Base-by-base conservation (phyloP, 2,797 vertebrate species). In the Manis javanica region DNA sequence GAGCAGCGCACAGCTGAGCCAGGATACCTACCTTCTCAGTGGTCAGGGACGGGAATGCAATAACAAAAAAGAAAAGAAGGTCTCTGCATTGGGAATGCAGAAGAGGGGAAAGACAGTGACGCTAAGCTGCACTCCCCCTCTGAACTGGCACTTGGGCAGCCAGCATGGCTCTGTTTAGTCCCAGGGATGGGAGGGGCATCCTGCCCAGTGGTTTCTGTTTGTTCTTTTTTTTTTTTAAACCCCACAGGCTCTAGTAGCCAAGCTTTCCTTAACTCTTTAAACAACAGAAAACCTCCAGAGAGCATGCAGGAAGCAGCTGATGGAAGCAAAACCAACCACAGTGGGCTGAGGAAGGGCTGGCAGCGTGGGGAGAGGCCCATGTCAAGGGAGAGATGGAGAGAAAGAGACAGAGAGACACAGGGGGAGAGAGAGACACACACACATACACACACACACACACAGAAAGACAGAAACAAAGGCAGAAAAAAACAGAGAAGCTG, bases 1-100 rank as follows among this genome's bases (percentile, higher is more conserved):
- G 99, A 98, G 95, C 75, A 98, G 95, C 75, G 87, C 85, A 88
- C 90, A 97, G 96, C 95, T 55, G 95, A 99, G 99, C 99, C 98
- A 99, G 99, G 98, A 99, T 99, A 99, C 99, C 99, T 99, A 99
- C 99, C 99, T 99, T 99, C 97, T 99, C 98, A 99, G 99, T 99
- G 99, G 99, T 99, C 99, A 99, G 99, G 99, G 99, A 99, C 99
- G 99, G 99, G 99, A 99, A 99, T 99, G 99, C 99, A 99, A 99
- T 99, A 99, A 99, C 99, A 99, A 99, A 99, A 98, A 99, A 99
- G 99, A 99, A 99, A 99, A 99, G 99, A 99, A 99, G 99, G 99
- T 99, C 99, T 99, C 99, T 99, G 99, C 99, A 99, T 99, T 98
- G 99, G 99, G 99, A 99, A 99, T 98, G 98, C 98, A 99, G 98